Conservation (phyloP, 1,140 invertebrate genomes). For the Hycleus phaleratus region DNA sequence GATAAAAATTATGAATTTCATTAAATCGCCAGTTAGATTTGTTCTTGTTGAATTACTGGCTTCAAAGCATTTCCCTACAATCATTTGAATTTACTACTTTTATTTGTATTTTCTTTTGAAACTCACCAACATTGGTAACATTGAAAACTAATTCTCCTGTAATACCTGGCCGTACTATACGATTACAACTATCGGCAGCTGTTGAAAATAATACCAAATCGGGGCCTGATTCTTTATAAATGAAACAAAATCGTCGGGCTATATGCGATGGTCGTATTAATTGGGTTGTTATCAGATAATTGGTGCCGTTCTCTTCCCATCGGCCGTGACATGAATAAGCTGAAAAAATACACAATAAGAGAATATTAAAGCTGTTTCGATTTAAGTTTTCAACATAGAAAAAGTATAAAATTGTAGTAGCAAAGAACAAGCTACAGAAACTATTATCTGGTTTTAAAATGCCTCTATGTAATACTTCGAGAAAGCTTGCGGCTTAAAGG, state of each 20-base stretch:
- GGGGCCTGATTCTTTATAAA: conserved; percentile 46
- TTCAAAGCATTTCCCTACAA: conserved; percentile 23
- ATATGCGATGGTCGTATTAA: conserved; percentile 50
- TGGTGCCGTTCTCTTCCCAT: conserved; percentile 64
- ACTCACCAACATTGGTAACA: conserved; percentile 44
- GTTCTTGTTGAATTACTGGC: conserved; percentile 10
- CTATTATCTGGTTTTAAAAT: too few species aligned
- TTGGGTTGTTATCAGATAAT: conserved; percentile 70
- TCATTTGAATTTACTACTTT: neutral
- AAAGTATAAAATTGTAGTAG: too few species aligned
- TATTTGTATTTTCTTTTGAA: neutral
- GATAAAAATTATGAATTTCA: neutral
- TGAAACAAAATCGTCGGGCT: conserved; percentile 53
- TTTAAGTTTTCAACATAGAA: too few species aligned
- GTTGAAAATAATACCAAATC: conserved; percentile 45
- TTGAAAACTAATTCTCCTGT: conserved; percentile 45
- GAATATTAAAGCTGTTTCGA: too few species aligned
- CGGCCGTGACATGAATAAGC: conserved; percentile 80
- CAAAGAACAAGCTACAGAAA: too few species aligned
- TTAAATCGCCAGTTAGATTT: neutral
- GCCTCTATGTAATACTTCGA: too few species aligned
- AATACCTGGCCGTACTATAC: conserved; percentile 41
- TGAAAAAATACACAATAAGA: conserved; percentile 38
- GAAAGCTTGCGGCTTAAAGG: too few species aligned
- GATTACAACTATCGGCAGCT: conserved; percentile 49